Evolutionary conservation across 2,888 invertebrate genomes (phyloP).

Genomic region (Aspidiotus rigidus): DNA sequence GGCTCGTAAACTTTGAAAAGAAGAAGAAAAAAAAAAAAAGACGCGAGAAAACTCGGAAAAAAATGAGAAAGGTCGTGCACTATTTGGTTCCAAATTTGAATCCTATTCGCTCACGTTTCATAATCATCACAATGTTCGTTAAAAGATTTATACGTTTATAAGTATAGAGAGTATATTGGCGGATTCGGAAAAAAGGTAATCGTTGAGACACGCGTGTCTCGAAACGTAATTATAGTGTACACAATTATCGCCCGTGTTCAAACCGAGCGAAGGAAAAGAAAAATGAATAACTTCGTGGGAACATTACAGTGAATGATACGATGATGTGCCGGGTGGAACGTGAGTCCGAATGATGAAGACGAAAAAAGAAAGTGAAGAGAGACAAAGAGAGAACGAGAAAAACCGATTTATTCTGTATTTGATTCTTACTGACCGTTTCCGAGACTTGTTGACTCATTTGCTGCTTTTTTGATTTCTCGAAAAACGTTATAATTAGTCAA

Average conservation of each 20-base stretch:
- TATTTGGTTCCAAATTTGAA: constrained; percentile 15
- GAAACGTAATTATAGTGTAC: constrained; percentile 12
- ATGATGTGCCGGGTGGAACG: neutral
- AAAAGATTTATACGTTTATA: neutral
- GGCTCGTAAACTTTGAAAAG: constrained; percentile 7
- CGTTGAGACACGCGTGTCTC: constrained; percentile 14
- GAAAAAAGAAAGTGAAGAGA: too few species aligned
- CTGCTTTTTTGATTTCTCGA: too few species aligned
- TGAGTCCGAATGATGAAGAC: neutral
- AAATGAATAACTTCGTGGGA: constrained; percentile 4
- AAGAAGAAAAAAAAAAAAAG: neutral
- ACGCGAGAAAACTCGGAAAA: too few species aligned
- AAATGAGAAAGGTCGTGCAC: constrained; percentile 15
- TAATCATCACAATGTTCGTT: neutral
- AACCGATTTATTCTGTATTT: too few species aligned
- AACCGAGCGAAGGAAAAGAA: constrained; percentile 3
- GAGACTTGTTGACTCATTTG: too few species aligned
- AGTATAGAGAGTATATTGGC: constrained; percentile 8
- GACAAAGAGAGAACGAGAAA: too few species aligned
- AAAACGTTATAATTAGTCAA: too few species aligned
- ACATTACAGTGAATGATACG: neutral
- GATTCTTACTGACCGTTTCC: too few species aligned
- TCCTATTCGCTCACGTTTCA: constrained; percentile 12
- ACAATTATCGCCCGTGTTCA: constrained; percentile 12
- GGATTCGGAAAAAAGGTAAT: constrained; percentile 7